Base-by-base conservation (phyloP, 2,888 invertebrate species). In the Cynaeus angustus region DNA sequence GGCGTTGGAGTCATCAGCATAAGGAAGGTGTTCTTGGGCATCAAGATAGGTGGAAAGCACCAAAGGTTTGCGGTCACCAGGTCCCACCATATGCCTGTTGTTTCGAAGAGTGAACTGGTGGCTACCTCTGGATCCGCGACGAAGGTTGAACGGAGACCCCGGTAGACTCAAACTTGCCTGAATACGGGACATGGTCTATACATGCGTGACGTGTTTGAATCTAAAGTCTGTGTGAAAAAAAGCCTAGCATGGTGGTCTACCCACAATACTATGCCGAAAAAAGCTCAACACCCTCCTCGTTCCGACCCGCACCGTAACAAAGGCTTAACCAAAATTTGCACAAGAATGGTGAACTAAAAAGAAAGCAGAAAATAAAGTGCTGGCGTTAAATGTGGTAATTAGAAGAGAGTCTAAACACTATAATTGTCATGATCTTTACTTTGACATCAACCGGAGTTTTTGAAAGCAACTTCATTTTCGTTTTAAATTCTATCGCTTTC, bases 91-190 rank as follows among this genome's bases (percentile, higher is more conserved):
- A 71, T 92, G 88, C 74, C 95, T 89, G 73, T 94, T 95, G 84
- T 94, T 95, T 79, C 95, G 90, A 85, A 95, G 88, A 78, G 95
- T 92, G 88, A 96, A 94, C 88, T 96, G 95, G 86, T 97, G 97
- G 81, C 96, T 96, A 77, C 95, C 95, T 79, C 95, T 91, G 80
- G 95, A 96, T 77, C 94, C 94, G 78, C 97, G 91, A 73, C 97
- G 92, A 81, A 94, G 89, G 88, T 95, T 95, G 91, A 97, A 97
- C 80, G 98, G 98, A 79, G 98, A 98, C 81, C 97, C 97, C 81
- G 98, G 98, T 84, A 98, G 91, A 87, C 97, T 98, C 85, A 97
- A 90, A 86, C 97, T 98, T 84, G 96, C 95, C 97, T 98, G 91
- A 82, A 86, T 79, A 85, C 81, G 82, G 82, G 82, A 84, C 79